Base-by-base conservation (phyloP, 2,113 vertebrate genomes). In the Myotis brandtii region DNA sequence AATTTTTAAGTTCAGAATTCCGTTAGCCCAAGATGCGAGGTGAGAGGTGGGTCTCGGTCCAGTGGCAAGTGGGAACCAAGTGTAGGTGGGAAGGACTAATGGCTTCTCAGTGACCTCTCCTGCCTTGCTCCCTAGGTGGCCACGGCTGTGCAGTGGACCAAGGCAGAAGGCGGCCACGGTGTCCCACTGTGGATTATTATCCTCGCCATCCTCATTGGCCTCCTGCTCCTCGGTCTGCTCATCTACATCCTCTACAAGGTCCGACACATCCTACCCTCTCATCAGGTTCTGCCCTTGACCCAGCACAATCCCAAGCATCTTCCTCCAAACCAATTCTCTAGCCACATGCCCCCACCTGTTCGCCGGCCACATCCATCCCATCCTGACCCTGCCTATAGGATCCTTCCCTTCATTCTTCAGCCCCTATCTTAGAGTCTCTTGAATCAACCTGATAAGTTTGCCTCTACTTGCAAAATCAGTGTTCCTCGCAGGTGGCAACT, bases 231-330 rank as follows among this genome's bases (percentile, higher is more conserved):
- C 9, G 99, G 99, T 18, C 98, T 99, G 8, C 99, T 99, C 94
- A 99, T 99, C 98, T 99, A 99, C 18, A 98, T 99, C 81, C 98
- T 99, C 10, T 99, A 99, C 97, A 99, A 99, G 98, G 99, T 99
- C 84, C 97, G 99, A 96, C 13, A 27, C 20, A 6, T 21, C 75
- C 80, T 72, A 30, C 56, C 37, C 9, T 82, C 17, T 69, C 52
- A 1, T 46, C 90, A 54, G 30, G n/a, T 66, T 85, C 62, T 84
- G 59, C 82, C 83, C 62, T 59, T 48, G 8, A 85, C 40, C 37
- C 52, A 46, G 46, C 40, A 67, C 3, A 80, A 86, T 40, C 69
- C 70, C 30, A 79, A 52, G 43, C 25, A 37, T 9, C 32, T 16
- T 6, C 54, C 66, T 83, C 81, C 62, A 88, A n/a, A 52, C 77